These are phyloP conservation scores for Muricea muricata DNA, from an alignment of 92 coral and sea anemone genomes.

Conservation along the genomic window DNA sequence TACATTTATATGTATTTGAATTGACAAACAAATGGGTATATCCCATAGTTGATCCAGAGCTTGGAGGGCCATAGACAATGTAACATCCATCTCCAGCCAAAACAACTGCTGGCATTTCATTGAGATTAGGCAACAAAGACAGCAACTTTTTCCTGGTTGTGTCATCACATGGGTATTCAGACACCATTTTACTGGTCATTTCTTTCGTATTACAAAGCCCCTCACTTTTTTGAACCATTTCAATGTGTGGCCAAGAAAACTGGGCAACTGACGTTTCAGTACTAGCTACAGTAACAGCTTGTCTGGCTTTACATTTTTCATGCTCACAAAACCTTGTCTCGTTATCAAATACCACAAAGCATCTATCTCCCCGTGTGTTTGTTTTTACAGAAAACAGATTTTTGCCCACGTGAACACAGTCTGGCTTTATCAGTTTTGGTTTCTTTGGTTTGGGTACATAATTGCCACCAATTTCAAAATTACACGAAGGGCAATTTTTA, in stretches of 20 bases:
- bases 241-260: conserved; percentile 43
- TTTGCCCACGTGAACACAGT: conserved; percentile 18
- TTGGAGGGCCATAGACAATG: conserved; percentile 48
- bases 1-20: conserved; percentile 22
- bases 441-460: conserved; percentile 48
- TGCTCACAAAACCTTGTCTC: conserved; percentile 40
- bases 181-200: conserved; percentile 2
- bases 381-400: conserved; percentile 48
- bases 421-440: conserved; percentile 29
- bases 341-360: conserved; percentile 27
- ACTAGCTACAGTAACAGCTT: conserved; percentile 21
- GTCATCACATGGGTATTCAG: conserved; percentile 50
- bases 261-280: neutral
- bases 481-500: conserved; percentile 38
- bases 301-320: conserved; percentile 19
- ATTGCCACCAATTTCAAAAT: conserved; percentile 47
- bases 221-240: neutral
- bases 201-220: neutral
- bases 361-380: conserved; percentile 51
- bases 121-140: neutral
- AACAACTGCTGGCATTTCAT: conserved; percentile 40
- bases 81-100: conserved; percentile 43
- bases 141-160: conserved; percentile 3
- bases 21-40: conserved; percentile 30
- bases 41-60: conserved; percentile 48